Evolutionary conservation across 2,113 vertebrate genomes (phyloP).

Genomic region (Phalacrocorax brasilianus): DNA sequence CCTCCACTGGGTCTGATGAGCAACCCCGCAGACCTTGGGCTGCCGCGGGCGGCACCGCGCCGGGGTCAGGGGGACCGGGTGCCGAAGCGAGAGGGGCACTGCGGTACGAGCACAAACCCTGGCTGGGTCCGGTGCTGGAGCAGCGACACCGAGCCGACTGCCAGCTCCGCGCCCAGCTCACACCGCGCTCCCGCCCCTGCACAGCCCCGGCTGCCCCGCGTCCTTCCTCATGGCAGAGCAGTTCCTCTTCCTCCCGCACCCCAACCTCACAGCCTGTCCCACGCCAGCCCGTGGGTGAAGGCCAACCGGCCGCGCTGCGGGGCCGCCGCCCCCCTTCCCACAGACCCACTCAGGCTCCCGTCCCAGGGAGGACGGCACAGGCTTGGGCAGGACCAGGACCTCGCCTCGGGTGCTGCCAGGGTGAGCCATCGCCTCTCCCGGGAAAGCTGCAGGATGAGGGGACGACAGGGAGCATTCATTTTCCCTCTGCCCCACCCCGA

Average conservation of each 20-base stretch:
- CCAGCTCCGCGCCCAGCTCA: neutral
- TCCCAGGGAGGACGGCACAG: neutral
- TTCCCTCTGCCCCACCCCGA: neutral
- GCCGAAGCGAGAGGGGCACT: neutral
- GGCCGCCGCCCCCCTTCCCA: neutral
- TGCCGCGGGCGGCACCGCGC: too few relatives aligned
- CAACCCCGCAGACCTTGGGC: neutral
- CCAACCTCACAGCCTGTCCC: rapidly evolving
- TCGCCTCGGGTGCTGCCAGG: neutral
- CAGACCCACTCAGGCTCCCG: neutral
- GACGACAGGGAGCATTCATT: neutral
- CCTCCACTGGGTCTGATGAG: too few relatives aligned
- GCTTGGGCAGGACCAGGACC: neutral
- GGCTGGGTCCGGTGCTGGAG: neutral
- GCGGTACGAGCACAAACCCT: neutral
- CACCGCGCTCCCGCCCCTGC: rapidly evolving
- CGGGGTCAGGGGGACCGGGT: neutral
- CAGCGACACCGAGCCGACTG: rapidly evolving
- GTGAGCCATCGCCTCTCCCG: rapidly evolving
- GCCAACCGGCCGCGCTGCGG: neutral
- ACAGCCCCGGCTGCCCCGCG: neutral
- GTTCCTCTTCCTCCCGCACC: neutral
- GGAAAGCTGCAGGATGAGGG: neutral
- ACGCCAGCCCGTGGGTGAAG: rapidly evolving
- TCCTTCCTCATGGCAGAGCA: neutral